Conservation (phyloP, 1,140 invertebrate genomes). For the Pachypeltis micranthus region DNA sequence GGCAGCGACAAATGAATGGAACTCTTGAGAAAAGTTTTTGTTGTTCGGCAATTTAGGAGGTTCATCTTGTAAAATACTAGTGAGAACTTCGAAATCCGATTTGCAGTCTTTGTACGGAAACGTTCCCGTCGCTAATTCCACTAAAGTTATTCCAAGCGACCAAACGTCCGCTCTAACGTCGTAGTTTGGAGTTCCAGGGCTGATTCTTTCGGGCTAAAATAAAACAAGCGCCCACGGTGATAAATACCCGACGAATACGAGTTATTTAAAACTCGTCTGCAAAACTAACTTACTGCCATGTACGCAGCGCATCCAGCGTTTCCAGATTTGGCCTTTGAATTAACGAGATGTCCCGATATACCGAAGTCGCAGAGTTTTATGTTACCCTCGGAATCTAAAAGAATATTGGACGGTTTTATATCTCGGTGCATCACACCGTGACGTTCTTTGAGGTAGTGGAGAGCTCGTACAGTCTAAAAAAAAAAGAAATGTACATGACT, state of each 20-base stretch:
- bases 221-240: too few species aligned
- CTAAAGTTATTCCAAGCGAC: constrained; percentile 94
- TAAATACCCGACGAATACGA: too few species aligned
- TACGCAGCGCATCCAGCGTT: constrained; percentile 96
- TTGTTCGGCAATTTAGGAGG: constrained; percentile 70
- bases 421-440: constrained; percentile 96
- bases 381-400: constrained; percentile 82
- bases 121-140: constrained; percentile 78
- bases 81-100: constrained; percentile 91
- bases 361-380: constrained; percentile 99
- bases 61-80: constrained; percentile 78
- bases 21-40: constrained; percentile 62
- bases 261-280: too few species aligned
- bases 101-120: constrained; percentile 90
- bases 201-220: constrained; percentile 87
- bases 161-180: constrained; percentile 98
- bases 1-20: constrained; percentile 70
- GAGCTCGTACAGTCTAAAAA: constrained; percentile 81
- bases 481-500: too few species aligned
- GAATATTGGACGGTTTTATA: constrained; percentile 96
- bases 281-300: constrained; percentile 80
- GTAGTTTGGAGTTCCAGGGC: constrained; percentile 81
- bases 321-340: constrained; percentile 92
- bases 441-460: constrained; percentile 90
- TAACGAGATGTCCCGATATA: constrained; percentile 90